These are phyloP conservation scores for Crepidodera aurea DNA, from an alignment of 2,888 invertebrate genomes.

Conservation along the genomic window DNA sequence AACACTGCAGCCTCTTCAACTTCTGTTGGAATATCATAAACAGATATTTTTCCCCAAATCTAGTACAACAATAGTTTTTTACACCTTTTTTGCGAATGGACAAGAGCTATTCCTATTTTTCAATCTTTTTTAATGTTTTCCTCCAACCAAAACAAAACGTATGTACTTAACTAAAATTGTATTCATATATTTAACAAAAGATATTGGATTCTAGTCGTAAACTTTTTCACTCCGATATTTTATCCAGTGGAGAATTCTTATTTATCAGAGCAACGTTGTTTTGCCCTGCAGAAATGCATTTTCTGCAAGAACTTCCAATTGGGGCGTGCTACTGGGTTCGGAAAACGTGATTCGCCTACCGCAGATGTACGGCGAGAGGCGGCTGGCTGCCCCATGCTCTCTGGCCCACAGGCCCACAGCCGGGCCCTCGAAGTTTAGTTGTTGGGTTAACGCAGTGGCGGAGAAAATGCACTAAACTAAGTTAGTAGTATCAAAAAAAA, in stretches of 20 bases:
- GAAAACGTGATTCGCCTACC: constrained; percentile 34
- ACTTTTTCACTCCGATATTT: constrained; percentile 10
- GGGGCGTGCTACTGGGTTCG: constrained; percentile 25
- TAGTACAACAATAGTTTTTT: too few relatives aligned
- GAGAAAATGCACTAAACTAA: too few relatives aligned
- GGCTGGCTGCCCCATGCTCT: not conserved
- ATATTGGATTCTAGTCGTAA: constrained; percentile 4
- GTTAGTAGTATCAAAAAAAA: too few relatives aligned
- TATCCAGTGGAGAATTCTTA: constrained; percentile 12
- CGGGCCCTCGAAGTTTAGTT: constrained; percentile 9
- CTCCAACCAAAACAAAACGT: too few relatives aligned
- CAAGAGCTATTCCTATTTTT: too few relatives aligned
- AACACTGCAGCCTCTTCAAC: too few relatives aligned
- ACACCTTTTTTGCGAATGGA: too few relatives aligned
- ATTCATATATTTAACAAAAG: constrained; percentile 2
- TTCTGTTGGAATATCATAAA: too few relatives aligned
- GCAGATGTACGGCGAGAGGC: constrained; percentile 10
- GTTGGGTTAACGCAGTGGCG: constrained; percentile 1
- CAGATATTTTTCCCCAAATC: too few relatives aligned
- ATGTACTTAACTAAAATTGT: not conserved
- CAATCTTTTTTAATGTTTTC: too few relatives aligned
- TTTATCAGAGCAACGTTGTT: constrained; percentile 28
- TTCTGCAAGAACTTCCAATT: constrained; percentile 34
- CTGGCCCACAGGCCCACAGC: constrained; percentile 5
- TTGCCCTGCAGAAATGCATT: constrained; percentile 32